Percentiles rank a stretch among this genome's conserved stretches.
Evolutionary conservation across 2,113 vertebrate species (phyloP).

Genomic region (Gyps fulvus): DNA sequence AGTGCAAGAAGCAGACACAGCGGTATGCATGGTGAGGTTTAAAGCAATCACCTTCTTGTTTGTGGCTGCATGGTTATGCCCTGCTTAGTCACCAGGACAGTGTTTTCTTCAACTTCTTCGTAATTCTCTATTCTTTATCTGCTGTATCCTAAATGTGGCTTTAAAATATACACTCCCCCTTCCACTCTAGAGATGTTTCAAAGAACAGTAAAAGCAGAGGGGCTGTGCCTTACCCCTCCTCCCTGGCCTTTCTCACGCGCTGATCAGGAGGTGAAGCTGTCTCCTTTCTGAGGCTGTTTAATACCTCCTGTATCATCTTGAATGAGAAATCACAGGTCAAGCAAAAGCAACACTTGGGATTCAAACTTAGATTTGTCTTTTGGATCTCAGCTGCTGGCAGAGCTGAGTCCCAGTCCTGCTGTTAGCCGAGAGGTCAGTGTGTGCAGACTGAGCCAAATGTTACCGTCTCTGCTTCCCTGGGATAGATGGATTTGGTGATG

Average conservation of each 20-base stretch:
- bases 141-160: not conserved
- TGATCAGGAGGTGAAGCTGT: not conserved
- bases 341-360: not conserved
- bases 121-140: not conserved
- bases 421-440: rapidly evolving
- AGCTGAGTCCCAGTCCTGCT: not conserved
- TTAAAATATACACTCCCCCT: rapidly evolving
- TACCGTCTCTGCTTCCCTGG: rapidly evolving
- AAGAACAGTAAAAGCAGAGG: not conserved
- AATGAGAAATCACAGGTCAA: not conserved
- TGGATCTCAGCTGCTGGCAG: not conserved
- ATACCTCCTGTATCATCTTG: not conserved
- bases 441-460: rapidly evolving
- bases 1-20: rapidly evolving
- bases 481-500: rapidly evolving
- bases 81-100: not conserved
- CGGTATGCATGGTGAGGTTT: rapidly evolving
- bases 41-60: rapidly evolving
- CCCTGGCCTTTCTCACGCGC: rapidly evolving
- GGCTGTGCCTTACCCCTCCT: not conserved
- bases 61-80: not conserved
- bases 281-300: not conserved
- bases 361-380: not conserved
- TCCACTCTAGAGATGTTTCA: too few species aligned
- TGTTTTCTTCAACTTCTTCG: not conserved